phyloP scores from a whole-genome alignment of 2,113 vertebrate species.

The Circaetus gallicus region DNA sequence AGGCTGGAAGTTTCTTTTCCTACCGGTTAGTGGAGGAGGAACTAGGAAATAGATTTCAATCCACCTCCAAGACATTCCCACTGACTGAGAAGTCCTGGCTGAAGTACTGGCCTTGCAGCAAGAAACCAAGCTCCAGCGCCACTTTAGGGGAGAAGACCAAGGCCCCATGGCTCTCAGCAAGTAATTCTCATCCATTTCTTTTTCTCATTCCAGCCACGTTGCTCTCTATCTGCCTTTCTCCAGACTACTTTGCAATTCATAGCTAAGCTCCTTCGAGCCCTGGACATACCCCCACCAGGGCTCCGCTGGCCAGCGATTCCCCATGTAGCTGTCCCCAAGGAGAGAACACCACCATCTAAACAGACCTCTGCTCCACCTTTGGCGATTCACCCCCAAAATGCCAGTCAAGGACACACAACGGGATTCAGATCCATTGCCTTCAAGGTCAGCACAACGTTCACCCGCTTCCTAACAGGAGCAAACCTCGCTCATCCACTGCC shows the following conservation, averaged over 20 bases:
- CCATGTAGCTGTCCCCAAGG: not conserved
- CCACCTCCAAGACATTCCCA: not conserved
- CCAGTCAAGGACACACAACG: not conserved
- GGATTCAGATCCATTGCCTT: not conserved
- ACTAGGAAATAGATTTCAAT: not conserved
- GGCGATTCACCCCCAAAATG: not conserved
- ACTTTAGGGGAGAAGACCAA: not conserved
- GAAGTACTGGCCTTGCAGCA: not conserved
- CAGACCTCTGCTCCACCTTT: not conserved
- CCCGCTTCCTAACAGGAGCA: not conserved
- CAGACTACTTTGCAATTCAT: not conserved
- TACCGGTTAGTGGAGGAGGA: not conserved
- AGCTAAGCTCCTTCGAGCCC: not conserved
- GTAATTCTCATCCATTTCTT: not conserved
- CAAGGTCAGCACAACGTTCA: not conserved
- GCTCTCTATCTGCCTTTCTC: not conserved
- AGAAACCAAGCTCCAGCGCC: not conserved
- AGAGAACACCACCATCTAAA: not conserved
- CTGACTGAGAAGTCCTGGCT: not conserved
- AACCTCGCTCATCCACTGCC: rapidly evolving
- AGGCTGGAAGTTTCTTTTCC: not conserved
- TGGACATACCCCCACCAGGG: not conserved
- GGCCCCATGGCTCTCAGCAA: not conserved
- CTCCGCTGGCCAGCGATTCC: not conserved
- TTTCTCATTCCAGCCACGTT: not conserved